phyloP scores from a whole-genome alignment of 2,888 invertebrate genomes.

The Drosophila neotestacea region DNA sequence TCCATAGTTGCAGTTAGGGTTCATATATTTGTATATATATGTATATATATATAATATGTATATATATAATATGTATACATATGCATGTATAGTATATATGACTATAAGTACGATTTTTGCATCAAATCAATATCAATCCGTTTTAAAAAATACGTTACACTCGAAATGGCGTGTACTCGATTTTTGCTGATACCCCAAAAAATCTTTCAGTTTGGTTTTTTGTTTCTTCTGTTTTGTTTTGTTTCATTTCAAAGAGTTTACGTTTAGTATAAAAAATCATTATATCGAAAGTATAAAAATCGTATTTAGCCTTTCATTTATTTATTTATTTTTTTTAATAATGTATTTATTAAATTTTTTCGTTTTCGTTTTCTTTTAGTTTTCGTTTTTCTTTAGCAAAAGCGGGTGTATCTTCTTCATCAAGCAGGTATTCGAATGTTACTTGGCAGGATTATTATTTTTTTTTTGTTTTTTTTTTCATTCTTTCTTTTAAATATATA shows the following conservation, averaged over 20 bases:
- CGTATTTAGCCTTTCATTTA: conserved; percentile 72
- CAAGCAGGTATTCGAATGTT: conserved; percentile 83
- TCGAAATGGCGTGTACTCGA: conserved; percentile 31
- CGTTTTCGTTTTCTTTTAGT: conserved; percentile 34
- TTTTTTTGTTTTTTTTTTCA: conserved; percentile 53
- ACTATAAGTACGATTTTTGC: conserved; percentile 60
- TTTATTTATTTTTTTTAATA: conserved; percentile 32
- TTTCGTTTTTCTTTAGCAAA: conserved; percentile 72
- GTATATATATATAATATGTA: conserved; percentile 31
- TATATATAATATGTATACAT: conserved; percentile 36
- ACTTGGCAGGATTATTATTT: conserved; percentile 83
- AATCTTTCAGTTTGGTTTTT: conserved; percentile 46
- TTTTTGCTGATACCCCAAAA: conserved; percentile 65
- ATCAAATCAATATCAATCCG: conserved; percentile 66
- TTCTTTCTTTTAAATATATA: conserved; percentile 50
- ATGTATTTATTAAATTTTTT: conserved; percentile 27
- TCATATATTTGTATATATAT: conserved; percentile 49
- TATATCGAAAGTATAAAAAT: conserved; percentile 82
- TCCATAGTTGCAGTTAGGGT: conserved; percentile 80
- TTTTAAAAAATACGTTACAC: conserved; percentile 54
- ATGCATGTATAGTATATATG: conserved; percentile 35
- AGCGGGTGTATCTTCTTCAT: conserved; percentile 83
- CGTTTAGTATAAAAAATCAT: conserved; percentile 80
- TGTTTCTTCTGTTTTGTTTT: conserved; percentile 35
- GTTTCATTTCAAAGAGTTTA: conserved; percentile 67